These are phyloP conservation scores for Dunckerocampus dactyliophorus DNA, from an alignment of 2,113 vertebrate genomes.

Conservation along the genomic window DNA sequence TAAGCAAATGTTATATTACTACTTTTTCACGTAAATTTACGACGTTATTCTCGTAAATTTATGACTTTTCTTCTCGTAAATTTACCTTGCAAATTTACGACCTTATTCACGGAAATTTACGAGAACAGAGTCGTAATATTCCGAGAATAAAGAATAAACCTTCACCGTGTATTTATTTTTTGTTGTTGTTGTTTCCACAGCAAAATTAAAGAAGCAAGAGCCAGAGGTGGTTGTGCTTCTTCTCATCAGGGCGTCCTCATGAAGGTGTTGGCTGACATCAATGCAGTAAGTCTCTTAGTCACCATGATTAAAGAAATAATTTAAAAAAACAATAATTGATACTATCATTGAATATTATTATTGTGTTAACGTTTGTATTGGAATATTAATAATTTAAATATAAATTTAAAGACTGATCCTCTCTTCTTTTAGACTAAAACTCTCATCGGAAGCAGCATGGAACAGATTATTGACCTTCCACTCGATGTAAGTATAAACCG, in stretches of 20 bases:
- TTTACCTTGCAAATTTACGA: background rate
- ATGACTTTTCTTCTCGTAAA: no score
- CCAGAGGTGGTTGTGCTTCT: constrained; percentile 48
- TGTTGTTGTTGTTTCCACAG: constrained; percentile 49
- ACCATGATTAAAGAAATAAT: no score
- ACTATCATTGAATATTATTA: no score
- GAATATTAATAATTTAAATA: no score
- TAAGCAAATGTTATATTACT: no score
- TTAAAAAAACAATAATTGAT: no score
- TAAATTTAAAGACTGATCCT: background rate
- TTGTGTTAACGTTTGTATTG: no score
- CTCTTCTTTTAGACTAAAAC: constrained; percentile 79
- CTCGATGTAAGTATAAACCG: constrained; percentile 75
- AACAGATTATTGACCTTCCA: constrained; percentile 71
- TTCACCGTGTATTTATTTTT: background rate
- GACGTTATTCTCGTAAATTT: no score
- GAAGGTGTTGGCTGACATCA: constrained; percentile 85
- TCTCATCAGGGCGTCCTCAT: constrained; percentile 75
- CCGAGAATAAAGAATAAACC: no score
- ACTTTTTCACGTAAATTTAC: no score
- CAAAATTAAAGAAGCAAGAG: constrained; percentile 65
- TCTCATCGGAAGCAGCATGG: constrained; percentile 83
- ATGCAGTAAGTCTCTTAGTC: constrained; percentile 73
- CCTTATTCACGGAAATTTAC: background rate
- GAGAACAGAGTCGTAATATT: no score